Conservation (phyloP, 1,140 invertebrate species). For the Drosophila sp. region DNA sequence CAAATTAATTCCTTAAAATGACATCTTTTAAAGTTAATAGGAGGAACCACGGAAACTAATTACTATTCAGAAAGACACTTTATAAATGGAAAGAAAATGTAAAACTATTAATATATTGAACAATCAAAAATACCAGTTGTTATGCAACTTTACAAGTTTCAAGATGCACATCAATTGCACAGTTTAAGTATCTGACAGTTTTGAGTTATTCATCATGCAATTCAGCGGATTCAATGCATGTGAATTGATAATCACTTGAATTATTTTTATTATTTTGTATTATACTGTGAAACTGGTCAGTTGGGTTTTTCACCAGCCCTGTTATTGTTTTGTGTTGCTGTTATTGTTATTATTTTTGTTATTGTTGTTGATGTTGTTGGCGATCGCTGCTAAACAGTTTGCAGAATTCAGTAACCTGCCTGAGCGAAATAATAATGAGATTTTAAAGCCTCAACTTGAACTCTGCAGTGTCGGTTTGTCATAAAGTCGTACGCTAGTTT, state of each 20-base stretch:
- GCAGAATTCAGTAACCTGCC: constrained; percentile 30
- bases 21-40: no score
- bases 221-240: constrained; percentile 6
- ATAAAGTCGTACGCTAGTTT: constrained; percentile 31
- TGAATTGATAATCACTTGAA: constrained; percentile 31
- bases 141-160: not conserved
- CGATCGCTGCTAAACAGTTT: constrained; percentile 48
- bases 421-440: constrained; percentile 69
- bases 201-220: constrained; percentile 17
- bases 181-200: constrained; percentile 3
- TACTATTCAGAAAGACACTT: no score
- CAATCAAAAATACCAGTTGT: not conserved
- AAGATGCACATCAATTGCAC: constrained; percentile 3
- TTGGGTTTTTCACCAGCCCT: constrained; percentile 54
- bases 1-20: no score
- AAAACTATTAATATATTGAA: no score
- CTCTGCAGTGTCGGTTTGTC: constrained; percentile 16
- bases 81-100: no score
- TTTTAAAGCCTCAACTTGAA: constrained; percentile 44
- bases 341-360: no score
- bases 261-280: constrained; percentile 38
- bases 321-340: constrained; percentile 34
- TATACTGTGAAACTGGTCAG: constrained; percentile 59
- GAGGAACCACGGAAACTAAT: no score
- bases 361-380: constrained; percentile 24